Evolutionary conservation across 2,888 invertebrate genomes (phyloP), one percentile per base, ranked within the genome.

Genomic region (Diploptera punctata): DNA sequence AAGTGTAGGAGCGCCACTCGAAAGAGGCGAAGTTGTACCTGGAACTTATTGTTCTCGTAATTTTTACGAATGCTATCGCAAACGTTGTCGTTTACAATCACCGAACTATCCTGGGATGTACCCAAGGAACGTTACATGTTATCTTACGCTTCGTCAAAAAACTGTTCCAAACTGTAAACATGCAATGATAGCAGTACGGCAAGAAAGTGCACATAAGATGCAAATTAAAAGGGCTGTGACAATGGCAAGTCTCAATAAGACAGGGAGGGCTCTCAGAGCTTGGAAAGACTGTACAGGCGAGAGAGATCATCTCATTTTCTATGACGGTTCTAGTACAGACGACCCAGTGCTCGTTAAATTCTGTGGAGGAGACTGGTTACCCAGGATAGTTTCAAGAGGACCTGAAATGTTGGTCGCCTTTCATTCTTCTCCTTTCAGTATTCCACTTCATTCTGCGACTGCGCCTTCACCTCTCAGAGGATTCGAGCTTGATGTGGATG

Each of bases 351-450:
- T 95, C 78, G 89, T 94, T 75, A 91, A 93, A 81, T 95, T 94
- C 84, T 96, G 96, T 82, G 95, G 95, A 16, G 94, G 95, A 2
- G 93, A 93, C 81, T 90, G 91, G 90, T 84, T 95, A 80, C 95
- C 95, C 2, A 87, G 91, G 75, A 91, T 96, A 68, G 89, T 91
- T 26, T 89, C 90, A 68, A 85, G 90, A 52, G 93, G 94, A 0
- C 90, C 93, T 5, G 91, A 92, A 79, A 93, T 96, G 92, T 86
- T 95, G 67, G 93, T 96, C 7, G 94, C 94, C 68, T 95, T 96
- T 81, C 92, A 93, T 81, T 94, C 95, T 24, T 93, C 94, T 13
- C 91, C 94, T 0, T 91, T 91, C 81, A 92, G 93, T 75, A 92
- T 94, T 68, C 94, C 95, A 2, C 84, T 93, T 68, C 90, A 91